Conservation (phyloP, 2,113 vertebrate species). For the Ochotona princeps region DNA sequence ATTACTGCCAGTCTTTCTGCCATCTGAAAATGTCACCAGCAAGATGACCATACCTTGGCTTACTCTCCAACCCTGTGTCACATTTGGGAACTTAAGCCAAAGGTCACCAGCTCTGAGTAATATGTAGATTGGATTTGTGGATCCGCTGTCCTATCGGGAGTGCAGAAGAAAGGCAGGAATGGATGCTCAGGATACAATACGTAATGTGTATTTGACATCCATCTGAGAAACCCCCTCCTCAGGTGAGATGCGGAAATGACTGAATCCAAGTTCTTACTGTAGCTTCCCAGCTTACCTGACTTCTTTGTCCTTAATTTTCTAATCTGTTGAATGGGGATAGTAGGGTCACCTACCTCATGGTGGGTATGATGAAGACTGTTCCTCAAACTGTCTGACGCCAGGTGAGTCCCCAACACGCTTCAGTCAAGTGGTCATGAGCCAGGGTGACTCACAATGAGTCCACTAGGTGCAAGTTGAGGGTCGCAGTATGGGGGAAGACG, state of each 20-base stretch:
- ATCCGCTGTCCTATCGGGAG: rapidly evolving
- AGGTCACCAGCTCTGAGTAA: not conserved
- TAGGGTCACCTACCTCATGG: not conserved
- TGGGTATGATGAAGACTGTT: not conserved
- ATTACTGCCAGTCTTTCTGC: not conserved
- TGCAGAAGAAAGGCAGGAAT: not conserved
- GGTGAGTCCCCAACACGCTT: not conserved
- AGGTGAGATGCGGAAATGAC: not conserved
- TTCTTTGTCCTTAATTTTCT: slow-evolving; percentile 15
- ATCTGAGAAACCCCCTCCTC: not conserved
- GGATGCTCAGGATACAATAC: not conserved
- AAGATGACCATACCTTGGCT: not conserved
- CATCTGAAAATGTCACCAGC: not conserved
- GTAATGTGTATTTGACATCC: not conserved
- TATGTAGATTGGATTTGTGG: not conserved
- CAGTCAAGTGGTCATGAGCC: not conserved
- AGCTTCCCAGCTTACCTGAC: not conserved
- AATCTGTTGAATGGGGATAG: not conserved
- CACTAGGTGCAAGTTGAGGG: too few relatives aligned
- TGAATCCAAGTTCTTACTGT: not conserved
- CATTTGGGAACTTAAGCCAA: not conserved
- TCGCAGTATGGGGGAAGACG: too few relatives aligned
- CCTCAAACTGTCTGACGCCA: not conserved
- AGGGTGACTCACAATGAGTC: not conserved
- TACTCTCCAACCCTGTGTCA: not conserved